Evolutionary conservation across 1,140 invertebrate species (phyloP), one percentile per base, ranked within the genome.

Genomic region (Bombus confusus): DNA sequence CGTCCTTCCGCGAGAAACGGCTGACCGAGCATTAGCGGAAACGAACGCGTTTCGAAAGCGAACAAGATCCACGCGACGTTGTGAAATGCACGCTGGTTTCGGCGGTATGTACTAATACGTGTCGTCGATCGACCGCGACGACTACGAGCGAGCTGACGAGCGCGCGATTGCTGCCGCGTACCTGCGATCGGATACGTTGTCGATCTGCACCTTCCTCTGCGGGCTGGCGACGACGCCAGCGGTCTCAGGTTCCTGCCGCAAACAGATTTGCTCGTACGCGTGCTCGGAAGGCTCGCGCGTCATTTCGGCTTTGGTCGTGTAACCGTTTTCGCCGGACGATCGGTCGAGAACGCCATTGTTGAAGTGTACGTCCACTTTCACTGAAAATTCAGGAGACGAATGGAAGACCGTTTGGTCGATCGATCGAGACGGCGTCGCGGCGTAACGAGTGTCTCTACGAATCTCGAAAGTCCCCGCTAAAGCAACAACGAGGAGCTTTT

Each of bases 361-460:
- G 87, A 94, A 92, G 91, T 95, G 95, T 82, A 95, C 94, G 89
- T 95, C 95, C 88, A 95, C 95, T 95, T 95, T 95, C 92, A 95
- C 95, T 95, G 92, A 43, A 93, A 93, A 57, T 39, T 31, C 41
- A 83, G 89, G n/a, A 28, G 37, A 41, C 31, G 10, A 28, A 47
- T 10, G 47, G 25, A n/a, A 25, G 28, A 52, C 47, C 18, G 47
- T 52, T 52, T 8, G 47, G 18, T 52, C 47, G 47, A 52, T 52
- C 18, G 18, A 1, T 52, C 47, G 47, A 22, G 18, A 52, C 47
- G 5, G 47, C 47, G 5, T 1, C 5, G 47, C 18, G 47, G 18
- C 18, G 18, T 52, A 22, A 52, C 47, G 47, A 52, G 18, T 22
- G 18, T 8, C 47, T 52, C 18, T 22, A 52, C 22, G 22, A 52